Conservation (phyloP, 1,140 invertebrate species). For the Pomacea maculata region DNA sequence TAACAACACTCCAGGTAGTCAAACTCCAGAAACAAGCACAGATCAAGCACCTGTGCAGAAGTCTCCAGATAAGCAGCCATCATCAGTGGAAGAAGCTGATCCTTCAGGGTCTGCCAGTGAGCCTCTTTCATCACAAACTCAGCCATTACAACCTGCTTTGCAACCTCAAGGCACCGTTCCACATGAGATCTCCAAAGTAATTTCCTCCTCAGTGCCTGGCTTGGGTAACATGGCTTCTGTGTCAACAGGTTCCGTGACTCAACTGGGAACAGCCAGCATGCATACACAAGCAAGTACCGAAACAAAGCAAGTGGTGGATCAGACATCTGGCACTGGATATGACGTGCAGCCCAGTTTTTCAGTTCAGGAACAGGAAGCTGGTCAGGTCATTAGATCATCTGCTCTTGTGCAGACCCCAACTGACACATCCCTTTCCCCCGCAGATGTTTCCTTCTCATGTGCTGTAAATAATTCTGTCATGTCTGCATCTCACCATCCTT, state of each 20-base stretch:
- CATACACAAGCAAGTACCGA: too few relatives aligned
- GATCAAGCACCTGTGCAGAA: background rate
- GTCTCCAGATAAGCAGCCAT: background rate
- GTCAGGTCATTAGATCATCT: too few relatives aligned
- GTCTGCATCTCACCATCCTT: too few relatives aligned
- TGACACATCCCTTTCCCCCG: too few relatives aligned
- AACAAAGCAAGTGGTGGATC: too few relatives aligned
- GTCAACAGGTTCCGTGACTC: background rate
- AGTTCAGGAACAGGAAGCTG: too few relatives aligned
- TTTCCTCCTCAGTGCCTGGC: background rate
- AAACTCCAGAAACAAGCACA: too few relatives aligned
- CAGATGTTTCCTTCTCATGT: too few relatives aligned
- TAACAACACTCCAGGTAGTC: too few relatives aligned
- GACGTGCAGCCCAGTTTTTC: background rate
- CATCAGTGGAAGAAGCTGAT: slow-evolving; percentile 1
- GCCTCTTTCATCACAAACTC: background rate
- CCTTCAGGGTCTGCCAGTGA: background rate
- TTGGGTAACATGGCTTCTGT: background rate
- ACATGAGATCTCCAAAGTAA: background rate
- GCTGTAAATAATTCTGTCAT: too few relatives aligned
- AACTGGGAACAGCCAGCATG: background rate
- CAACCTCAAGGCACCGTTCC: too few relatives aligned
- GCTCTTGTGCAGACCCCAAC: too few relatives aligned
- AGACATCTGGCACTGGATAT: background rate
- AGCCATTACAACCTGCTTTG: background rate